Evolutionary conservation across 2,888 invertebrate genomes (phyloP).

Genomic region (Ophraella communa): DNA sequence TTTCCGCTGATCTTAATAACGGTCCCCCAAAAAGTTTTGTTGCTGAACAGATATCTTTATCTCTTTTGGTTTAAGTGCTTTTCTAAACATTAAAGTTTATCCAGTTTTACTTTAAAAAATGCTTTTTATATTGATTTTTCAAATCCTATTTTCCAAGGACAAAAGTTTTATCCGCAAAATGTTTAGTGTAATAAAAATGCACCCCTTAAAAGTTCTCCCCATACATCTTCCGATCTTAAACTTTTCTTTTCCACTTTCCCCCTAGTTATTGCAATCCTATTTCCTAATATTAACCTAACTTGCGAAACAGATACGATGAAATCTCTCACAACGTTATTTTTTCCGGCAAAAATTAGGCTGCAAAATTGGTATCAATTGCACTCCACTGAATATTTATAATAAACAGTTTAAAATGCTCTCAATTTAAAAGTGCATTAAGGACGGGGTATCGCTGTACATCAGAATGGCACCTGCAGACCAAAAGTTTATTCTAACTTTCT

Average conservation of each 20-base stretch:
- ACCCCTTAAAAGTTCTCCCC: slow-evolving; percentile 13
- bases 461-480: too few relatives aligned
- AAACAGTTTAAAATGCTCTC: not conserved
- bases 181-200: slow-evolving; percentile 14
- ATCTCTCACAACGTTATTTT: slow-evolving; percentile 7
- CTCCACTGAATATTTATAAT: not conserved
- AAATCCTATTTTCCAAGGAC: slow-evolving; percentile 11
- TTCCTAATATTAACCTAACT: slow-evolving; percentile 14
- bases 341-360: not conserved
- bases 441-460: too few relatives aligned
- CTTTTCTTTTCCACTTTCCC: not conserved
- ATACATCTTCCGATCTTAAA: slow-evolving; percentile 11
- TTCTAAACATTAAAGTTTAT: not conserved
- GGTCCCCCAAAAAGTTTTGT: not conserved
- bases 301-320: slow-evolving; percentile 3
- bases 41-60: not conserved
- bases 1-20: too few relatives aligned
- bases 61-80: not conserved
- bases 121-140: slow-evolving; percentile 7
- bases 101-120: not conserved
- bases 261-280: slow-evolving; percentile 14
- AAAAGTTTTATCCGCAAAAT: slow-evolving; percentile 14
- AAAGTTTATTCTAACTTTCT: too few relatives aligned
- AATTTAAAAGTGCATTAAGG: not conserved
- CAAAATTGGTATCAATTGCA: not conserved